These are phyloP conservation scores for Parnassius smintheus DNA, from an alignment of 2,888 invertebrate genomes.

Conservation along the genomic window DNA sequence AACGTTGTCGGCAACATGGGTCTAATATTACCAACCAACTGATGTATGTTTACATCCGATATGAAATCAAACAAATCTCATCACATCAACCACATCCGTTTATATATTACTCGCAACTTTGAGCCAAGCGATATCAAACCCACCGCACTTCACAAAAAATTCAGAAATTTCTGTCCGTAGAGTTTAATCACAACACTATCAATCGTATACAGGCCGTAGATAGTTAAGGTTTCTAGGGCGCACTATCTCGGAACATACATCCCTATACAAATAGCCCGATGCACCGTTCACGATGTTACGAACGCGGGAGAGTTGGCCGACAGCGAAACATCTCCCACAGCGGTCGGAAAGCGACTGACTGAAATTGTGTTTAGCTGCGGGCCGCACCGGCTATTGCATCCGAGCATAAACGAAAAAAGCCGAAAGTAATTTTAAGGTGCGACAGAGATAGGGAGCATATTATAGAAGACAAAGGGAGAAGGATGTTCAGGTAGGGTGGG, in stretches of 20 bases:
- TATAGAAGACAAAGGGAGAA: slow-evolving; percentile 51
- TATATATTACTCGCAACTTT: slow-evolving; percentile 44
- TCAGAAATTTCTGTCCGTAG: slow-evolving; percentile 34
- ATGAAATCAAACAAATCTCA: slow-evolving; percentile 66
- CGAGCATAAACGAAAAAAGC: slow-evolving; percentile 74
- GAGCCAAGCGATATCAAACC: slow-evolving; percentile 55
- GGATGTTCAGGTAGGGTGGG: slow-evolving; percentile 64
- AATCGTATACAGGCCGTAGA: slow-evolving; percentile 44
- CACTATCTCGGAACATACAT: slow-evolving; percentile 75
- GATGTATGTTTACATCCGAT: slow-evolving; percentile 67
- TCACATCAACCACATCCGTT: slow-evolving; percentile 61
- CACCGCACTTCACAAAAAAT: slow-evolving; percentile 50
- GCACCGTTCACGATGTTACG: slow-evolving; percentile 63
- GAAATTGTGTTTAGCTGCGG: slow-evolving; percentile 75
- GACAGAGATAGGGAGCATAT: slow-evolving; percentile 57
- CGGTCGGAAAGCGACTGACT: slow-evolving; percentile 72
- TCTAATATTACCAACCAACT: slow-evolving; percentile 61
- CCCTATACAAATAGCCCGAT: slow-evolving; percentile 63
- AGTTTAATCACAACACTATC: slow-evolving; percentile 57
- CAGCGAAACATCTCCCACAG: slow-evolving; percentile 60
- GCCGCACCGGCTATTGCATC: slow-evolving; percentile 80
- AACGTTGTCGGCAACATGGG: slow-evolving; percentile 49
- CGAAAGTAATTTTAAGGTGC: slow-evolving; percentile 73
- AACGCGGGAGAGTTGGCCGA: slow-evolving; percentile 56
- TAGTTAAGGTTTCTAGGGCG: slow-evolving; percentile 51